Evolutionary conservation across 2,888 invertebrate genomes (phyloP).

Genomic region (Alviniconcha strummeri): DNA sequence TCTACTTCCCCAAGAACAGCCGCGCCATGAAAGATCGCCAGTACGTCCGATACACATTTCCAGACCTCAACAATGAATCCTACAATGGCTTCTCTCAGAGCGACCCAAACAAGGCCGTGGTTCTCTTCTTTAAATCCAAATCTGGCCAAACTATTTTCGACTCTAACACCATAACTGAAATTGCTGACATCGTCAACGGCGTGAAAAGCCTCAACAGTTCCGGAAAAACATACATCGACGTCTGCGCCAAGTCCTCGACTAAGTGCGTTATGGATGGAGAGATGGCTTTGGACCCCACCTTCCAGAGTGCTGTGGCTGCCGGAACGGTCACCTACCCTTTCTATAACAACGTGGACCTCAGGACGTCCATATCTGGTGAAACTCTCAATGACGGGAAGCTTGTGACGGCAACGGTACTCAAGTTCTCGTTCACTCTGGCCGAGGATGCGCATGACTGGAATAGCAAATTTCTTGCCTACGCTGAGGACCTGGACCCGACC

Average conservation of each 20-base stretch:
- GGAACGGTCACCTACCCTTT: slow-evolving; percentile 29
- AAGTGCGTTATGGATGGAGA: slow-evolving; percentile 8
- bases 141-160: slow-evolving; percentile 7
- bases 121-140: slow-evolving; percentile 16
- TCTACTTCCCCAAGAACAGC: slow-evolving; percentile 45
- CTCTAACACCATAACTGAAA: not conserved
- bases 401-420: slow-evolving; percentile 25
- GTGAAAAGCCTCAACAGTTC: slow-evolving; percentile 4
- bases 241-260: not conserved
- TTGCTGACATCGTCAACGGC: not conserved
- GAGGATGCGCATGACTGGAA: slow-evolving; percentile 33
- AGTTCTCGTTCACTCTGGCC: slow-evolving; percentile 34
- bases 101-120: not conserved
- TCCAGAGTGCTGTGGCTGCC: not conserved
- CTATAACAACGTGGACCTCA: slow-evolving; percentile 10
- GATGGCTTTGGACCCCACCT: not conserved
- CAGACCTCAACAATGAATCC: slow-evolving; percentile 23
- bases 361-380: slow-evolving; percentile 16
- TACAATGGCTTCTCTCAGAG: slow-evolving; percentile 18
- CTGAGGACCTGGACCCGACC: not conserved
- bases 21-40: slow-evolving; percentile 47
- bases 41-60: slow-evolving; percentile 34
- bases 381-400: slow-evolving; percentile 16
- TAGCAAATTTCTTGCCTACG: slow-evolving; percentile 17
- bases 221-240: not conserved